Conservation (phyloP, 2,113 vertebrate genomes). For the Sceloporus tristichus region DNA sequence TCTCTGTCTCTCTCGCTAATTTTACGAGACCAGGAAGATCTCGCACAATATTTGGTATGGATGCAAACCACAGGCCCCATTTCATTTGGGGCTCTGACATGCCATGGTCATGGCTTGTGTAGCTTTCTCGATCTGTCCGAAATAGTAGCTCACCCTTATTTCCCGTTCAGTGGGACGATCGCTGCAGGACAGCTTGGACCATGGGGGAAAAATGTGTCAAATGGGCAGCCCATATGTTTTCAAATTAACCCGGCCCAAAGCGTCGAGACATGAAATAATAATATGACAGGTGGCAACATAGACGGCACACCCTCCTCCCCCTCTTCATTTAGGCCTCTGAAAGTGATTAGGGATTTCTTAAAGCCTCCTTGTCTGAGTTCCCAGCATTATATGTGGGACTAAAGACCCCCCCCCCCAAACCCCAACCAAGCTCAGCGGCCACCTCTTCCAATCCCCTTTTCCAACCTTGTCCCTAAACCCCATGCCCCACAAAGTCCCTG, state of each 20-base stretch:
- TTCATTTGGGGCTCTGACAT: not conserved
- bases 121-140: not conserved
- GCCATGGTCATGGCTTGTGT: too few species aligned
- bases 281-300: conserved; percentile 24
- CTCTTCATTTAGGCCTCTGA: not conserved
- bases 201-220: not conserved
- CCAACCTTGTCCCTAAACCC: too few species aligned
- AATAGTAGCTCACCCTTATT: not conserved
- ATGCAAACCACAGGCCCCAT: not conserved
- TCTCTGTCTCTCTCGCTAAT: not conserved
- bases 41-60: too few species aligned
- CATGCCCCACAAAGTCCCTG: too few species aligned
- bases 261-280: not conserved
- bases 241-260: conserved; percentile 18
- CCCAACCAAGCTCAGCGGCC: too few species aligned
- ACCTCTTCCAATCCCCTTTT: too few species aligned
- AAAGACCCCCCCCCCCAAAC: accelerated
- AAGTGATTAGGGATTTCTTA: conserved; percentile 17
- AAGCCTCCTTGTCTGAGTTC: not conserved
- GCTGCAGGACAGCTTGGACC: accelerated
- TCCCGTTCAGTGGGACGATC: not conserved
- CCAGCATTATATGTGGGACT: accelerated
- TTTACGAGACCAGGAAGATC: too few species aligned
- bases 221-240: not conserved
- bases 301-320: not conserved